Conservation (phyloP, 2,797 vertebrate species). For the Zalophus californianus region DNA sequence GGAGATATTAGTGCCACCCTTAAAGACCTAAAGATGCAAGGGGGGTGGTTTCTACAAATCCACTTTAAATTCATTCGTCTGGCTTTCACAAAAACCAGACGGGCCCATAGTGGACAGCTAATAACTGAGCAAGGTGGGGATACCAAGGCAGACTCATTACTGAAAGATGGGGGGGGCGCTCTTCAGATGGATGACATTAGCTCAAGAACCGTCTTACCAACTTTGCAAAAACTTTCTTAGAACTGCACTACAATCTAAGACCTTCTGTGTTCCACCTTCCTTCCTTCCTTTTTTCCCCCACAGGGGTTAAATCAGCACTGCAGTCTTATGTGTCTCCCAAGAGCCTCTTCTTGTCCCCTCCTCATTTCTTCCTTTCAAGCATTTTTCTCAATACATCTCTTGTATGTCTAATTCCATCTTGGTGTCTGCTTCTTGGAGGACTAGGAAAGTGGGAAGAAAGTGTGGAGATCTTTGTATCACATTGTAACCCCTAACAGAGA, state of each 20-base stretch:
- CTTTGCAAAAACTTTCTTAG: background rate
- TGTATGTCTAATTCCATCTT: background rate
- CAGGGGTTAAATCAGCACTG: background rate
- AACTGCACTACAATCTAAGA: background rate
- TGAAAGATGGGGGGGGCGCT: background rate
- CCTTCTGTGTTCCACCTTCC: background rate
- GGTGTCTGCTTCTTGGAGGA: background rate
- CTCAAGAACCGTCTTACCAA: background rate
- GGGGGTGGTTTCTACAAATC: background rate
- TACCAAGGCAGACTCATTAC: background rate
- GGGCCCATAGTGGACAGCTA: background rate
- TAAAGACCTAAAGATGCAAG: background rate
- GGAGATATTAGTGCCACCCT: background rate
- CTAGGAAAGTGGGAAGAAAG: background rate
- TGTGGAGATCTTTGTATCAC: background rate
- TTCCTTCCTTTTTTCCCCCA: background rate
- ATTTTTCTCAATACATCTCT: background rate
- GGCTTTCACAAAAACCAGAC: background rate
- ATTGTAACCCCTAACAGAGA: background rate
- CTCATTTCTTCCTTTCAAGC: background rate
- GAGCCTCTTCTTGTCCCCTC: background rate
- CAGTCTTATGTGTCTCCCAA: background rate
- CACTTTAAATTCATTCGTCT: background rate
- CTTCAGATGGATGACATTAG: too few species aligned
- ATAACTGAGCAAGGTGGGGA: background rate